Base-by-base conservation (phyloP, 2,113 vertebrate species). In the Beaufortia kweichowensis region DNA sequence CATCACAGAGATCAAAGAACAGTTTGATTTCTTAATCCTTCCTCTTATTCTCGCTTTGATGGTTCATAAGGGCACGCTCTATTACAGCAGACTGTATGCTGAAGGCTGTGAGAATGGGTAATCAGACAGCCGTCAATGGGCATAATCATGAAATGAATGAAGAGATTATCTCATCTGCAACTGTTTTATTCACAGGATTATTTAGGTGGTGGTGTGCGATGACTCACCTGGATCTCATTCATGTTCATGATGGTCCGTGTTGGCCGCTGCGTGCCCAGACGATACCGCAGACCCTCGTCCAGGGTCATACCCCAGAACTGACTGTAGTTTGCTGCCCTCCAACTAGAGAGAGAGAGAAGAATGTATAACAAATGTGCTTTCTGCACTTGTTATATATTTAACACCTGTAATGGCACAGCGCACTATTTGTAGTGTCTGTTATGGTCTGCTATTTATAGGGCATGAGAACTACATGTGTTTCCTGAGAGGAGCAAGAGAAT, bases 241-340 rank as follows among this genome's bases (percentile, higher is more conserved):
- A 98, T 99, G 90, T 92, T 96, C 94, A 96, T 92, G 69, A 97
- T 92, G 0, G 92, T 91, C 74, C 91, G 88, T 55, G 96, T 92
- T 0, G 97, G 97, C 0, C 92, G 90, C 83, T 92, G 90, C 10
- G 97, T 99, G 62, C 97, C 97, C 86, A 99, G 90, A 8, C 97
- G 94, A 88, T 93, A 90, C 10, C 87, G 94, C 80, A 99, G 92
- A 43, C 96, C 97, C 0, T 98, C 95, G 15, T 98, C 94, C 80
- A 98, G 91, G 0, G 89, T 93, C 96, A 99, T 94, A 33, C 95
- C 96, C 88, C 95, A 96, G 41, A 98, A 90, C 82, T 94, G 92
- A 80, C 92, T 98, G 89, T 98, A 95, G 90, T 98, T 99, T 21
- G 91, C 81, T 4, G 97, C 97, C 85, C 78, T 91, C 97, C 97